These are phyloP conservation scores for Maconellicoccus hirsutus DNA, from an alignment of 1,140 invertebrate species.

Conservation along the genomic window DNA sequence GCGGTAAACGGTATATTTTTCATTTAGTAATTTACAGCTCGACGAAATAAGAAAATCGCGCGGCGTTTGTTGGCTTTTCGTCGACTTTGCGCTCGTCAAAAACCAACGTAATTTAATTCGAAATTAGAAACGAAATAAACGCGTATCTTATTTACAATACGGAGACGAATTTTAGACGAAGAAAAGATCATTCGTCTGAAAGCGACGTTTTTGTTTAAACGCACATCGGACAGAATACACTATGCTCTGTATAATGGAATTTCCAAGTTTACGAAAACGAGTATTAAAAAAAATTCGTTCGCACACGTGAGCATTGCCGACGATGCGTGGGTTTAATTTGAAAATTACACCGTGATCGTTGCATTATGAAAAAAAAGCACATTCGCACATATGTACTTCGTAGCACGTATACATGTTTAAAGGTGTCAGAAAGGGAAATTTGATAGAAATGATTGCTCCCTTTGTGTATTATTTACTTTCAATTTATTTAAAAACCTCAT, in stretches of 20 bases:
- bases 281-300: too few species aligned
- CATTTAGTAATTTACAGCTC: too few species aligned
- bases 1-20: background rate
- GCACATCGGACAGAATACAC: background rate
- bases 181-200: background rate
- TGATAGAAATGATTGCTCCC: too few species aligned
- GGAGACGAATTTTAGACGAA: background rate
- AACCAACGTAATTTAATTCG: background rate
- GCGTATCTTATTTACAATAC: background rate
- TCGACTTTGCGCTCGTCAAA: background rate
- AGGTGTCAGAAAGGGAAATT: too few species aligned
- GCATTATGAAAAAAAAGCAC: background rate
- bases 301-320: background rate
- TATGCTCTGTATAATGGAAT: background rate
- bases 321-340: background rate
- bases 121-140: background rate
- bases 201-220: too few species aligned
- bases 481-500: too few species aligned
- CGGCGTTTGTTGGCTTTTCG: background rate
- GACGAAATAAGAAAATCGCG: background rate
- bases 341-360: background rate
- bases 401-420: too few species aligned
- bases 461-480: too few species aligned
- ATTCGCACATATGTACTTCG: too few species aligned
- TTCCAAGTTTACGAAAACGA: background rate